Evolutionary conservation across 2,113 vertebrate species (phyloP).

Genomic region (Ranitomeya variabilis): DNA sequence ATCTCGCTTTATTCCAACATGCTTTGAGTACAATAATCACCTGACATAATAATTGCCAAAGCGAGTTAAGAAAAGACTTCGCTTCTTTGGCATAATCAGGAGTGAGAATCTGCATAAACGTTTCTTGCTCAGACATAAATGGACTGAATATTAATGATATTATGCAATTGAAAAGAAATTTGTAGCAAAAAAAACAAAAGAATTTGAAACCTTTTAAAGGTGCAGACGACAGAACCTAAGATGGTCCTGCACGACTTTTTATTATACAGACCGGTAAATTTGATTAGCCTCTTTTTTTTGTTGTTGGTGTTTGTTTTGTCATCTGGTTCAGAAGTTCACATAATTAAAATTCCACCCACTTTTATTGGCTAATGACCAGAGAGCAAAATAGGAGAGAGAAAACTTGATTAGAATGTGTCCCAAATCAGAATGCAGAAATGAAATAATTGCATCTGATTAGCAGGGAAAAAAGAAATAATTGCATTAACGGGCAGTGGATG

Average conservation of each 20-base stretch:
- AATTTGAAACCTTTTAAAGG: conserved; percentile 4
- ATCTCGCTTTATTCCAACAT: conserved; percentile 58
- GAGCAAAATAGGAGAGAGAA: background rate
- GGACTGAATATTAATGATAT: conserved; percentile 62
- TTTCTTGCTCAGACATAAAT: conserved; percentile 58
- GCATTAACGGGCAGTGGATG: conserved; percentile 6
- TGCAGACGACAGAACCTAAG: background rate
- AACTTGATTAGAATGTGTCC: conserved; percentile 6
- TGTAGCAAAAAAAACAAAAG: background rate
- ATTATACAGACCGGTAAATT: background rate
- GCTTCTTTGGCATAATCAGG: conserved; percentile 63
- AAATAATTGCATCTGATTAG: conserved; percentile 35
- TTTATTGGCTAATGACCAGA: conserved; percentile 37
- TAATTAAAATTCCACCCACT: conserved; percentile 16
- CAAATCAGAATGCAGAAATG: conserved; percentile 14
- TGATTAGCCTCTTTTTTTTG: background rate
- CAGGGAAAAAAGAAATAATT: conserved; percentile 30
- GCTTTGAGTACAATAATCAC: conserved; percentile 63
- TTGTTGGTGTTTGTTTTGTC: background rate
- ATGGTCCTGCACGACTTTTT: background rate
- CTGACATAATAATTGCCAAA: conserved; percentile 63
- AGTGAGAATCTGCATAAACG: conserved; percentile 59
- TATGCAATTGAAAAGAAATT: conserved; percentile 40
- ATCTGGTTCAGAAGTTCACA: conserved; percentile 28
- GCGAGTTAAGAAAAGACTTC: conserved; percentile 61